These are phyloP conservation scores for Solea solea DNA, from an alignment of 2,113 vertebrate species.

Conservation along the genomic window DNA sequence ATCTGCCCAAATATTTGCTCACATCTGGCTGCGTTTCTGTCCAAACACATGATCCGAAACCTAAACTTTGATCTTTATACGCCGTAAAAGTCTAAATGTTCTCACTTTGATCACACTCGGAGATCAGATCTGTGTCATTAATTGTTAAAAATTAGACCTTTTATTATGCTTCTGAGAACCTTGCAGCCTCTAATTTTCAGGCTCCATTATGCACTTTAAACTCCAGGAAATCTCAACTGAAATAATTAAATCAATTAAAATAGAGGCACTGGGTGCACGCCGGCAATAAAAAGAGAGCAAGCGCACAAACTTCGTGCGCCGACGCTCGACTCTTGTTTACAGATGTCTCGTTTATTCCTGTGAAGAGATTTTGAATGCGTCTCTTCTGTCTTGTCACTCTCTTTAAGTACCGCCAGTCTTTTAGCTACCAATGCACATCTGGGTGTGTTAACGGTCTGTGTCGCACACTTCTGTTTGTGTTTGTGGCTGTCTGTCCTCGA, in stretches of 20 bases:
- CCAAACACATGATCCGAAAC: slow-evolving; percentile 6
- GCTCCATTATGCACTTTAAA: slow-evolving; percentile 62
- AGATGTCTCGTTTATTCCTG: slow-evolving; percentile 45
- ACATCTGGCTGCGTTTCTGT: slow-evolving; percentile 5
- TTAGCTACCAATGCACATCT: not conserved
- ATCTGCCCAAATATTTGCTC: no score
- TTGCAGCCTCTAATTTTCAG: slow-evolving; percentile 58
- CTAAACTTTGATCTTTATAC: slow-evolving; percentile 10
- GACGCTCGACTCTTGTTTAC: slow-evolving; percentile 52
- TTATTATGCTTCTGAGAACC: slow-evolving; percentile 50
- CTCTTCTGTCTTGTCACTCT: slow-evolving; percentile 13
- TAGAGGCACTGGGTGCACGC: slow-evolving; percentile 47
- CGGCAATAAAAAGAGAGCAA: slow-evolving; percentile 41
- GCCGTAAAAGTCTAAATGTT: slow-evolving; percentile 13
- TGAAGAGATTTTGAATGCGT: slow-evolving; percentile 29
- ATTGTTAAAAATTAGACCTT: slow-evolving; percentile 62
- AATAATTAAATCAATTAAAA: slow-evolving; percentile 75
- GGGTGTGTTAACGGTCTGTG: slow-evolving; percentile 14
- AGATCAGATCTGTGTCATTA: slow-evolving; percentile 55
- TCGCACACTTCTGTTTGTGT: not conserved
- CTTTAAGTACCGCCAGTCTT: slow-evolving; percentile 18
- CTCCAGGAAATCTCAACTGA: slow-evolving; percentile 66
- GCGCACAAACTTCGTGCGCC: slow-evolving; percentile 33
- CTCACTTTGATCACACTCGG: slow-evolving; percentile 29
- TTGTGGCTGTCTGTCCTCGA: slow-evolving; percentile 14